Evolutionary conservation across 2,797 vertebrate genomes (phyloP), one percentile per base, ranked within the genome.

Genomic region (Semotilus atromaculatus): DNA sequence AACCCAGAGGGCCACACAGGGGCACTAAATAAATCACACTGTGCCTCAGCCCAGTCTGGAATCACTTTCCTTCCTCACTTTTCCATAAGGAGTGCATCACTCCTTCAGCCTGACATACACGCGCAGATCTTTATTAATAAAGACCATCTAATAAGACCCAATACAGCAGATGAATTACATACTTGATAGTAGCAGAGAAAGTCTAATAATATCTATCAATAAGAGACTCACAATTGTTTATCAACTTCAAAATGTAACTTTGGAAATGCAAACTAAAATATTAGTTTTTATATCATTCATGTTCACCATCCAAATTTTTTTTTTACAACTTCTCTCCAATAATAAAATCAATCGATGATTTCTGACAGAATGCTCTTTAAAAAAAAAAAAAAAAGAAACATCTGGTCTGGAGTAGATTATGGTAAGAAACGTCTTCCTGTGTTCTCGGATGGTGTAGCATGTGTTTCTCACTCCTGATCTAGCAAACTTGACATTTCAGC

Each of bases 1-100:
- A 88, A 89, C 85, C 89, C 82, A 86, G 72, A 86, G 73, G 86
- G 89, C 89, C 88, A 90, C 89, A 86, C 87, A 88, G 86, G 87
- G 85, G 83, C 88, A 89, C 86, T 82, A 88, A 89, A 89, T 88
- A 88, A 90, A 90, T 88, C 88, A 87, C 78, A 84, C 77, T 62
- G 72, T 67, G 81, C 81, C 78, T 80, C 71, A 29, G 68, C 71
- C 85, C 34, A 68, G 82, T 85, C 75, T 87, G 67, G 51, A 87
- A 86, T 86, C 87, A 43, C 81, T 80, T 84, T 81, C 88, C 83
- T 80, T 84, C 80, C 71, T 85, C 86, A 87, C 74, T 86, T 87
- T 74, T 86, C 79, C 53, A 82, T 74, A 87, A 82, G 81, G 73
- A 85, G 82, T n/a, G 58, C 81, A 80, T 86, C 74, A 80, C 82